Conservation (phyloP, 2,797 vertebrate genomes). For the Pagetopsis macropterus region DNA sequence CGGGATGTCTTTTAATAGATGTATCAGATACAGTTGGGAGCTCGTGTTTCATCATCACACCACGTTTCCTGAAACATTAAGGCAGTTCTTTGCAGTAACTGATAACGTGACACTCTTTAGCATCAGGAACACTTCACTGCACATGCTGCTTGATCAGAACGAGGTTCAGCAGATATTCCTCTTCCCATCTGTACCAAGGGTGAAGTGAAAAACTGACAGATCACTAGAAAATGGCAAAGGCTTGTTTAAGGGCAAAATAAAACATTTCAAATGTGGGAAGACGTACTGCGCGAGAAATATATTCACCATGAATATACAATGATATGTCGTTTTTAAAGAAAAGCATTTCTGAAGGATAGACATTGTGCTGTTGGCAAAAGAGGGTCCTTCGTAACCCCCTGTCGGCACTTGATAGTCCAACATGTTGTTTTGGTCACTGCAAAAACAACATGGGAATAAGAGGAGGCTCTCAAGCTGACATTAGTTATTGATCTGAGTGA, state of each 20-base stretch:
- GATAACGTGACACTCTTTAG: neutral
- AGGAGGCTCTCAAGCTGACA: neutral
- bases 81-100: neutral
- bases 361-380: no score
- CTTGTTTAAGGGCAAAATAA: neutral
- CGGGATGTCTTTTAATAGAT: neutral
- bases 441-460: neutral
- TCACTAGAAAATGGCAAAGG: neutral
- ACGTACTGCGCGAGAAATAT: neutral
- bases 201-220: neutral
- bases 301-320: neutral
- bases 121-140: neutral
- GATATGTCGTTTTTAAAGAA: no score
- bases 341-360: no score
- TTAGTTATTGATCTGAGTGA: neutral
- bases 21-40: neutral
- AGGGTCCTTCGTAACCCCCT: neutral
- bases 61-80: neutral
- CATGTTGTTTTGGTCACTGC: neutral
- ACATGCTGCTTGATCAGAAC: neutral
- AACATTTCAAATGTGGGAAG: neutral
- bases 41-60: constrained; percentile 2
- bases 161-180: neutral
- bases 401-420: neutral
- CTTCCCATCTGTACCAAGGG: neutral